Evolutionary conservation across 2,113 vertebrate genomes (phyloP).

Genomic region (Ameiurus melas): DNA sequence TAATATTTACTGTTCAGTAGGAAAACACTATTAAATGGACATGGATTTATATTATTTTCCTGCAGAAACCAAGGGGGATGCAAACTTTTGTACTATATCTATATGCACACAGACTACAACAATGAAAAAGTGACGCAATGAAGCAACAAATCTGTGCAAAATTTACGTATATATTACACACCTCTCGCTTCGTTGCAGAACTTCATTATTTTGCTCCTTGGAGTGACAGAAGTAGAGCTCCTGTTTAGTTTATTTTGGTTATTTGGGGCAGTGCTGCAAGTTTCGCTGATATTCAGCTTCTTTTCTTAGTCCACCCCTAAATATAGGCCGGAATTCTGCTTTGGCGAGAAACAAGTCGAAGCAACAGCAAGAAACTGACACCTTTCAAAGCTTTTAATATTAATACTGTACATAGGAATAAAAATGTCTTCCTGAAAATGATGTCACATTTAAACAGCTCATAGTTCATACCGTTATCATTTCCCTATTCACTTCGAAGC

Average conservation of each 20-base stretch:
- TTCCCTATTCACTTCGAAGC: not conserved
- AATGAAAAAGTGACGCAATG: not conserved
- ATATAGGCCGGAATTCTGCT: not conserved
- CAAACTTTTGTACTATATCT: not conserved
- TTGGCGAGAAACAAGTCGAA: not conserved
- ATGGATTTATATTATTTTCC: not conserved
- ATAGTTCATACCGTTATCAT: not conserved
- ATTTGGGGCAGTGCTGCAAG: not conserved
- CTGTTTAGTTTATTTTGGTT: slow-evolving; percentile 18
- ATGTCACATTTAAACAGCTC: not conserved
- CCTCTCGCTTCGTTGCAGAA: not conserved
- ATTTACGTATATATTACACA: not conserved
- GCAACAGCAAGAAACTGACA: not conserved
- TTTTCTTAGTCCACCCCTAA: slow-evolving; percentile 21
- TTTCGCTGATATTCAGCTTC: slow-evolving; percentile 9
- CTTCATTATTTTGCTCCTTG: not conserved
- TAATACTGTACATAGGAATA: not conserved
- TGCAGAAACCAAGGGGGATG: not conserved
- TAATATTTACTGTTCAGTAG: not conserved
- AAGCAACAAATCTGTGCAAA: not conserved
- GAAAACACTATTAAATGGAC: not conserved
- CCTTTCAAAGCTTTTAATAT: not conserved
- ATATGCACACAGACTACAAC: not conserved
- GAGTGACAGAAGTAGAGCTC: slow-evolving; percentile 19
- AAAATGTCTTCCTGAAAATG: not conserved